These are phyloP conservation scores for Tarsius wallacei DNA, from an alignment of 2,797 vertebrate species.

Conservation along the genomic window DNA sequence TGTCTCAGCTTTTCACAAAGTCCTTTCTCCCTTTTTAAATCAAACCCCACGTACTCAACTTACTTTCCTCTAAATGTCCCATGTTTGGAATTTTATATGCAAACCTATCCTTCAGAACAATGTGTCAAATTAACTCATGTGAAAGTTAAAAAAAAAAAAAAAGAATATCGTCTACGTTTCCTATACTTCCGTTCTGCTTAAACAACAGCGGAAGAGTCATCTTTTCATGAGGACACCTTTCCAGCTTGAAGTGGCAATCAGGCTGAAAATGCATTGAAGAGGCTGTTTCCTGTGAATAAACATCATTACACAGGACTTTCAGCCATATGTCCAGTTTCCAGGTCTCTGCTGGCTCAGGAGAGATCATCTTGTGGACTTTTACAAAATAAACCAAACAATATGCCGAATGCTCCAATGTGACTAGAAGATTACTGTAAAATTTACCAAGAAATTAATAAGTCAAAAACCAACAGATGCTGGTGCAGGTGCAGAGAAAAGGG, in stretches of 20 bases:
- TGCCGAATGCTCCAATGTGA: neutral
- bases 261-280: neutral
- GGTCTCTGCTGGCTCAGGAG: neutral
- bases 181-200: neutral
- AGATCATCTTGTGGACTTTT: neutral
- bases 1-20: neutral
- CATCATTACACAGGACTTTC: neutral
- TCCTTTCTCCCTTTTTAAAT: neutral
- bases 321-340: neutral
- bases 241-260: neutral
- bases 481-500: no score
- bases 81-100: neutral
- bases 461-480: no score
- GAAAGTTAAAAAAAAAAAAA: neutral
- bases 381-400: neutral
- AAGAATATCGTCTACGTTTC: neutral
- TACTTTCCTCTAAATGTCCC: neutral
- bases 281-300: neutral
- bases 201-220: neutral
- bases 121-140: neutral
- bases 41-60: neutral
- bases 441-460: neutral
- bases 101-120: neutral
- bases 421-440: neutral
- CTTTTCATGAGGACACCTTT: neutral